phyloP scores from a whole-genome alignment of 2,888 invertebrate genomes.

The Notodonta dromedarius region DNA sequence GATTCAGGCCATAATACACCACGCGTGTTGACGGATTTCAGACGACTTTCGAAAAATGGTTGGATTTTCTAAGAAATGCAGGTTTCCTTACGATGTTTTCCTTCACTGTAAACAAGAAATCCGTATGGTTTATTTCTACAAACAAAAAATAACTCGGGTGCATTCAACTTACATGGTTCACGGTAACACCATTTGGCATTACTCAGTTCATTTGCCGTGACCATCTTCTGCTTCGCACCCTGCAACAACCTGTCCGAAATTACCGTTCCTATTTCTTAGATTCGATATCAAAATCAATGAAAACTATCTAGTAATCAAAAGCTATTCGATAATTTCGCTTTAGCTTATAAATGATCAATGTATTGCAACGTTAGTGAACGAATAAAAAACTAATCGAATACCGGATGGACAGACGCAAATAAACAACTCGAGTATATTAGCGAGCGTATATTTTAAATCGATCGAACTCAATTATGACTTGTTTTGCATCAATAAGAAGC shows the following conservation, averaged over 20 bases:
- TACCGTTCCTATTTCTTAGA: background rate
- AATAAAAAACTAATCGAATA: conserved; percentile 42
- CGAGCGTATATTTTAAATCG: conserved; percentile 28
- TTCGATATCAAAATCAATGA: background rate
- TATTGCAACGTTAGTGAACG: conserved; percentile 33
- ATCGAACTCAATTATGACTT: conserved; percentile 32
- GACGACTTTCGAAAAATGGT: too few relatives aligned
- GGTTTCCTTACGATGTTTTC: too few relatives aligned
- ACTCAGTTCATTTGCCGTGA: conserved; percentile 10
- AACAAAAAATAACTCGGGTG: background rate
- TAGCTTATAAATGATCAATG: background rate
- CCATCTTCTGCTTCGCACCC: conserved; percentile 10
- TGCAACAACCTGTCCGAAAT: background rate
- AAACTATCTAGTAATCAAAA: background rate
- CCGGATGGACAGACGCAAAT: conserved; percentile 41
- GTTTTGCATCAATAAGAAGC: conserved; percentile 32
- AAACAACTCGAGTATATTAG: conserved; percentile 40
- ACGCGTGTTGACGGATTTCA: too few relatives aligned
- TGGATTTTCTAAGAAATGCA: too few relatives aligned
- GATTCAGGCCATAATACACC: too few relatives aligned
- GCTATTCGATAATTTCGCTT: background rate
- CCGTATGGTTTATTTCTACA: too few relatives aligned
- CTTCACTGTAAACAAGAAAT: too few relatives aligned
- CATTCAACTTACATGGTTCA: conserved; percentile 29
- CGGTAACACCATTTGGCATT: conserved; percentile 22